phyloP scores from a whole-genome alignment of 2,113 vertebrate genomes.

The Pyrgilauda ruficollis region DNA sequence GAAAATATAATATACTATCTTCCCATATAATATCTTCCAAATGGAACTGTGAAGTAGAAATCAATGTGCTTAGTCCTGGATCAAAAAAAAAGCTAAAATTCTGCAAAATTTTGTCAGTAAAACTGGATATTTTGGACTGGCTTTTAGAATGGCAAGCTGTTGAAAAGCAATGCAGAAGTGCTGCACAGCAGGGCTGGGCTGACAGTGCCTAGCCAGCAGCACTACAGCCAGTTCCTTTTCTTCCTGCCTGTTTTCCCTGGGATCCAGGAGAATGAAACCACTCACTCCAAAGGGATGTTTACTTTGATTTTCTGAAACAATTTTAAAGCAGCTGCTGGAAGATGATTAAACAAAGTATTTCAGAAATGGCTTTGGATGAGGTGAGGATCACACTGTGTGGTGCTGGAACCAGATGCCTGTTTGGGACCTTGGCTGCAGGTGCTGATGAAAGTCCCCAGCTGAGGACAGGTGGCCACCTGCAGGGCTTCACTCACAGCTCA shows the following conservation, averaged over 20 bases:
- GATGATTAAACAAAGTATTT: not conserved
- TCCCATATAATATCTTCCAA: too few species aligned
- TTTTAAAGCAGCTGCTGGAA: not conserved
- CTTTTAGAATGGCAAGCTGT: not conserved
- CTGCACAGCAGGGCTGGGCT: not conserved
- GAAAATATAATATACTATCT: too few species aligned
- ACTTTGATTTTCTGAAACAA: not conserved
- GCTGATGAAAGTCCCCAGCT: not conserved
- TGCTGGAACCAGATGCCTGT: not conserved
- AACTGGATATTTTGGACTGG: not conserved
- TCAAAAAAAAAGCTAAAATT: not conserved
- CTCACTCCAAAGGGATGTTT: not conserved
- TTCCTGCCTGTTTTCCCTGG: not conserved
- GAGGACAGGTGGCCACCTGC: not conserved
- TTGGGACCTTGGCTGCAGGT: not conserved
- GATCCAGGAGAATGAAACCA: not conserved
- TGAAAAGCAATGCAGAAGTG: not conserved
- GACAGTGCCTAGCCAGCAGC: not conserved
- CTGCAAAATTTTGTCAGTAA: not conserved
- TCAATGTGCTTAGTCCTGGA: not conserved
- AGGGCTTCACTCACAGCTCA: not conserved
- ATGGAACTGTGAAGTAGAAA: not conserved
- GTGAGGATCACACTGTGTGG: rapidly evolving
- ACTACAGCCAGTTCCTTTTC: not conserved
- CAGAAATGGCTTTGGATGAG: not conserved